Conservation (phyloP, 2,797 vertebrate genomes). For the Zenarchopterus dispar region DNA sequence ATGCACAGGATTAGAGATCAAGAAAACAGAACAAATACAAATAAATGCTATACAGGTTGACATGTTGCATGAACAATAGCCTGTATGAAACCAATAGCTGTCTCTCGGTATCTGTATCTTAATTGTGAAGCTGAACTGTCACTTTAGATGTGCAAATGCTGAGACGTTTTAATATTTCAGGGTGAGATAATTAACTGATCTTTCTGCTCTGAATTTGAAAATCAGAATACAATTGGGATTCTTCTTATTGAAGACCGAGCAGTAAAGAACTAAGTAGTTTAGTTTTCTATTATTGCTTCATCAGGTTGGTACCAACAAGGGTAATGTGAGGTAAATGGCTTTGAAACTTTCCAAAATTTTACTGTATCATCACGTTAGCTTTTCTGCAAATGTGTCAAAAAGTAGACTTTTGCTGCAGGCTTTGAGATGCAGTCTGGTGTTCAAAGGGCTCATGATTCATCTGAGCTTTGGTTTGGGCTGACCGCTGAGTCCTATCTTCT, state of each 20-base stretch:
- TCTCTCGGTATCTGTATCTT: no score
- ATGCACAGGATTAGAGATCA: no score
- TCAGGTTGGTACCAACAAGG: not conserved
- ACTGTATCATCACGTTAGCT: not conserved
- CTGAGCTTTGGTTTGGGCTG: conserved; percentile 20
- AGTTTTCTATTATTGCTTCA: not conserved
- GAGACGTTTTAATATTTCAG: not conserved
- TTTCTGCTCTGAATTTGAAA: not conserved
- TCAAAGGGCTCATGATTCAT: conserved; percentile 12
- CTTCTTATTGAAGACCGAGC: not conserved
- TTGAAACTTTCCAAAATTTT: not conserved
- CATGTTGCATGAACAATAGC: no score
- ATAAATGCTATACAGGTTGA: no score
- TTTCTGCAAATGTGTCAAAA: not conserved
- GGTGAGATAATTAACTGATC: not conserved
- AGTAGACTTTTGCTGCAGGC: conserved; percentile 11
- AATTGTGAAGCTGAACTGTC: no score
- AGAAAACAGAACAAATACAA: no score
- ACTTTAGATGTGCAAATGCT: not conserved
- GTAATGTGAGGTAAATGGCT: not conserved
- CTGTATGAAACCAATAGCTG: no score
- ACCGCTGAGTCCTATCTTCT: conserved; percentile 22
- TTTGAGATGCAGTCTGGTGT: conserved; percentile 12
- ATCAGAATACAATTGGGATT: not conserved
- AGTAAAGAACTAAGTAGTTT: not conserved